Conservation (phyloP, 1,140 invertebrate genomes). For the Capitella teleta region DNA sequence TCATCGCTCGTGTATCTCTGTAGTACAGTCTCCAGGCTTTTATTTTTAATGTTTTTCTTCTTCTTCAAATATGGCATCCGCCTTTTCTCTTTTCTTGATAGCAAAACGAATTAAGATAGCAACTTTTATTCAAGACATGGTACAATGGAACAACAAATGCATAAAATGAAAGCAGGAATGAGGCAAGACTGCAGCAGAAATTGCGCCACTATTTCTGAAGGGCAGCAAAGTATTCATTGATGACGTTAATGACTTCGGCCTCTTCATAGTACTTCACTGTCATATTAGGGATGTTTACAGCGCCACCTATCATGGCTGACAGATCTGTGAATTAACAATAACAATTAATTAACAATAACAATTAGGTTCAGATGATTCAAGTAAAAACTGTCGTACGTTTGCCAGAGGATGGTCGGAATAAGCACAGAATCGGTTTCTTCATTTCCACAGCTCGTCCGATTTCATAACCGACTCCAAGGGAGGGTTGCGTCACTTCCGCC, state of each 20-base stretch:
- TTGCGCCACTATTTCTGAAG: no score
- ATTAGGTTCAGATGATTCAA: neutral
- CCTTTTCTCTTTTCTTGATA: no score
- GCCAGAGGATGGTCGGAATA: constrained; percentile 28
- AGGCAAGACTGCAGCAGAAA: no score
- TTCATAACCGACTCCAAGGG: constrained; percentile 41
- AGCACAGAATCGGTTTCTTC: constrained; percentile 32
- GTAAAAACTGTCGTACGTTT: constrained; percentile 22
- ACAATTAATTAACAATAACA: neutral
- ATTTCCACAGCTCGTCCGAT: constrained; percentile 32
- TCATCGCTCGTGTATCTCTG: no score
- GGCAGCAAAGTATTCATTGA: neutral
- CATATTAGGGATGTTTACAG: constrained; percentile 16
- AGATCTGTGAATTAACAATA: constrained; percentile 17
- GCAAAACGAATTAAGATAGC: no score
- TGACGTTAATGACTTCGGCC: neutral
- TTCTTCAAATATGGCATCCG: no score
- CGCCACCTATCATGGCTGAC: constrained; percentile 28
- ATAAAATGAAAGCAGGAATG: no score
- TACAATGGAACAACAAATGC: no score
- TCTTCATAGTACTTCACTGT: constrained; percentile 6
- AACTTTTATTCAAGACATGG: no score
- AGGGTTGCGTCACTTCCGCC: constrained; percentile 38
- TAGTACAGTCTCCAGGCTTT: no score
- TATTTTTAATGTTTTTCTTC: no score